These are phyloP conservation scores for Chaitophorus viminalis DNA, from an alignment of 2,888 invertebrate species.

Conservation along the genomic window DNA sequence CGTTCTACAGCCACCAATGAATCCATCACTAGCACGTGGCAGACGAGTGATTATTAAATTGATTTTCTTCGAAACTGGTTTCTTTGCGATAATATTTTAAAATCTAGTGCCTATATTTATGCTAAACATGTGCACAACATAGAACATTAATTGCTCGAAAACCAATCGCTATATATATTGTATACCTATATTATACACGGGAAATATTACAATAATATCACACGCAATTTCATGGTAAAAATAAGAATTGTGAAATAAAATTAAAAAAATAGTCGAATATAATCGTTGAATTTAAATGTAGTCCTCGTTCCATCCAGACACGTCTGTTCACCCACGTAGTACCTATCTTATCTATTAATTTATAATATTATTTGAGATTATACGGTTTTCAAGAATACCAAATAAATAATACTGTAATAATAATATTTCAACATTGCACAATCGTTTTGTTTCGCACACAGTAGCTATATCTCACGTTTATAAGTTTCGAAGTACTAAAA, in stretches of 20 bases:
- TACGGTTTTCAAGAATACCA: not conserved
- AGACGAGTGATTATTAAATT: not conserved
- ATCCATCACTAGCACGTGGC: not conserved
- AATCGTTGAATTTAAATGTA: not conserved
- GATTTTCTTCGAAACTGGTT: not conserved
- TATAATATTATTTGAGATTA: not conserved
- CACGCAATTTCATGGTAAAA: too few species aligned
- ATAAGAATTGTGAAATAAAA: not conserved
- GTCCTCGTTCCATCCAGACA: not conserved
- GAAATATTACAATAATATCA: too few species aligned
- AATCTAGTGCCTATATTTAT: not conserved
- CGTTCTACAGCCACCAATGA: not conserved
- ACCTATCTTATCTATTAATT: conserved; percentile 25
- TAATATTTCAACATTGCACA: conserved; percentile 14
- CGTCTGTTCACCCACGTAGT: not conserved
- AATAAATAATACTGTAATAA: conserved; percentile 6
- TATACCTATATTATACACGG: too few species aligned
- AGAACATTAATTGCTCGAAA: too few species aligned
- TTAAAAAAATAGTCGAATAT: not conserved
- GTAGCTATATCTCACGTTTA: not conserved
- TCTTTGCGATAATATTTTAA: not conserved
- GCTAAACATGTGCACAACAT: too few species aligned
- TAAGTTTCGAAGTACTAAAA: not conserved
- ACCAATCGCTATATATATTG: too few species aligned
- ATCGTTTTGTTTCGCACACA: not conserved